Evolutionary conservation across 2,797 vertebrate genomes (phyloP).

Genomic region (Rhinella marina): DNA sequence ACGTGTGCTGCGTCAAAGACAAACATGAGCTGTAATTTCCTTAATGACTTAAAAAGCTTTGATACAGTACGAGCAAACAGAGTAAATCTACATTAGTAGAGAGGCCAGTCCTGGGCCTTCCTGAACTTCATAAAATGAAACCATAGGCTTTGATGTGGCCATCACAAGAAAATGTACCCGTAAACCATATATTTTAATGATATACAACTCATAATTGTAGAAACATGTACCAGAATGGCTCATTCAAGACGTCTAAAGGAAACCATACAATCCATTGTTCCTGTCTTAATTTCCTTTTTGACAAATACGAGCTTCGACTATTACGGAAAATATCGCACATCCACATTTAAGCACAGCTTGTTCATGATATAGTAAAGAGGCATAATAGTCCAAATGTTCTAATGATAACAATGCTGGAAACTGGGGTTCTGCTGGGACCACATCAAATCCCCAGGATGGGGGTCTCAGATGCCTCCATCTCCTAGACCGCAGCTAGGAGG

Average conservation of each 20-base stretch:
- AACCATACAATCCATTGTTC: not conserved
- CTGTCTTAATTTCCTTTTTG: not conserved
- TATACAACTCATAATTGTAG: slow-evolving; percentile 16
- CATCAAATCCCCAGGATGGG: too few relatives aligned
- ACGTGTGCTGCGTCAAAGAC: not conserved
- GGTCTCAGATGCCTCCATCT: too few relatives aligned
- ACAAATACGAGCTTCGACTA: not conserved
- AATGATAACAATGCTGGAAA: not conserved
- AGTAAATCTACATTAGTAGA: not conserved
- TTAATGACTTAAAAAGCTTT: slow-evolving; percentile 9
- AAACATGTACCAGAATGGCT: slow-evolving; percentile 1
- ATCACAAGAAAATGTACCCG: slow-evolving; percentile 19
- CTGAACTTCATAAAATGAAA: slow-evolving; percentile 26
- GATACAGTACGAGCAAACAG: not conserved
- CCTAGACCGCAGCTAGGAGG: too few relatives aligned
- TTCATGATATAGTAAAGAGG: not conserved
- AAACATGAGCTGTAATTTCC: slow-evolving; percentile 2
- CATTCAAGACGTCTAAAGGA: not conserved
- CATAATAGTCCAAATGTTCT: not conserved
- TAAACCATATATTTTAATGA: slow-evolving; percentile 10
- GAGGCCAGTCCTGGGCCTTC: not conserved
- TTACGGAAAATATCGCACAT: not conserved
- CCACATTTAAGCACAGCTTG: not conserved
- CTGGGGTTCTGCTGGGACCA: too few relatives aligned
- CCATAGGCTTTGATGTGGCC: slow-evolving; percentile 24